Percentiles rank a stretch among this genome's conserved stretches.
Conservation (phyloP, 1,140 invertebrate species). For the Diprion similis region DNA sequence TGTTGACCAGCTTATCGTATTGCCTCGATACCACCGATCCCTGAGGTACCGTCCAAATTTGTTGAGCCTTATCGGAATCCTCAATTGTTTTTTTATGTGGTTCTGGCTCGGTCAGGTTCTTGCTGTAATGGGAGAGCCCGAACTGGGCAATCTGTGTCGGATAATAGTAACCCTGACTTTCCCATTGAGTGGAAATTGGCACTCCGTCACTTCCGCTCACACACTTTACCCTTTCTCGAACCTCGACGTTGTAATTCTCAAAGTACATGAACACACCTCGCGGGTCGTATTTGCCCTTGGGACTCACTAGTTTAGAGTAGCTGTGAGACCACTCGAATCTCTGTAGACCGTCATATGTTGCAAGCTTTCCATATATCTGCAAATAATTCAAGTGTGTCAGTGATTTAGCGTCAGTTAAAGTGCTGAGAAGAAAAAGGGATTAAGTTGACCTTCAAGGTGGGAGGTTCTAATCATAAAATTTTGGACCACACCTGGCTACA, state of each 20-base stretch:
- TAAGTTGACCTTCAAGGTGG: slow-evolving; percentile 2
- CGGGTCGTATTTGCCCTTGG: slow-evolving; percentile 87
- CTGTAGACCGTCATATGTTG: slow-evolving; percentile 71
- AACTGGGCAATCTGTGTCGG: slow-evolving; percentile 99
- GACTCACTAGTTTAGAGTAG: slow-evolving; percentile 90
- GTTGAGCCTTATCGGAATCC: slow-evolving; percentile 71
- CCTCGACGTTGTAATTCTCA: slow-evolving; percentile 97
- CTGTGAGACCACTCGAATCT: slow-evolving; percentile 95
- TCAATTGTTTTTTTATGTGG: slow-evolving; percentile 75
- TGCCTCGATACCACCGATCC: slow-evolving; percentile 69
- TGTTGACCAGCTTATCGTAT: slow-evolving; percentile 65
- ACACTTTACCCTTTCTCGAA: slow-evolving; percentile 93
- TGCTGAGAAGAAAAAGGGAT: slow-evolving; percentile 2
- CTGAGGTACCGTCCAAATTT: slow-evolving; percentile 73
- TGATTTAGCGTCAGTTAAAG: neutral
- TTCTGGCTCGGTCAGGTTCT: slow-evolving; percentile 84
- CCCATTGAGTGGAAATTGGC: slow-evolving; percentile 95
- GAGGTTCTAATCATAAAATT: neutral
- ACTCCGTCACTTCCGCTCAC: slow-evolving; percentile 92
- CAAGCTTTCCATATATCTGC: slow-evolving; percentile 79
- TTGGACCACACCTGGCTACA: neutral
- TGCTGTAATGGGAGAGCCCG: slow-evolving; percentile 96
- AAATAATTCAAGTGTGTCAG: slow-evolving; percentile 31
- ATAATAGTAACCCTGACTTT: slow-evolving; percentile 92
- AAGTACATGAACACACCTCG: slow-evolving; percentile 93